Percentiles rank a stretch among this genome's conserved stretches.
These are phyloP conservation scores for Arothron firmamentum DNA, from an alignment of 2,113 vertebrate genomes.

Conservation along the genomic window DNA sequence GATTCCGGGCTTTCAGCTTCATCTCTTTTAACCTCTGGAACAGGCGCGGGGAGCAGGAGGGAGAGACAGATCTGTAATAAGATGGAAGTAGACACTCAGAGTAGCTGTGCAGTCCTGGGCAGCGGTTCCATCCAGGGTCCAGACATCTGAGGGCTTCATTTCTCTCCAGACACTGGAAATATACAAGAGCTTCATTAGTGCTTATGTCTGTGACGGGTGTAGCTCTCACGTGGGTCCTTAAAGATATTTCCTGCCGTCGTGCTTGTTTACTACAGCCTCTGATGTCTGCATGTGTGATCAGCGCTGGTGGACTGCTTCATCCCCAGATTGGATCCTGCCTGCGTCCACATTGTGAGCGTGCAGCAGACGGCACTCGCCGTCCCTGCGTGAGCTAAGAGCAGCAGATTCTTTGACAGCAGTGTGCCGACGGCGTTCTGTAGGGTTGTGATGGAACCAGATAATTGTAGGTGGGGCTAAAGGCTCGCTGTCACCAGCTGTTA, in stretches of 20 bases:
- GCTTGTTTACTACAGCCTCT: constrained; percentile 1
- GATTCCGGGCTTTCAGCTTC: constrained; percentile 15
- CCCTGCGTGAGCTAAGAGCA: constrained; percentile 4
- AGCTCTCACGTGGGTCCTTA: constrained; percentile 15
- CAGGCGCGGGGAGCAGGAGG: constrained; percentile 1
- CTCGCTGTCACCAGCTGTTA: neutral
- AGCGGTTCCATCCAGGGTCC: constrained; percentile 14
- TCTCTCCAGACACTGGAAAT: constrained; percentile 36
- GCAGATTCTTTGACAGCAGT: constrained; percentile 13
- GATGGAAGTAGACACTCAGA: constrained; percentile 18
- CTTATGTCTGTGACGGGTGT: constrained; percentile 1
- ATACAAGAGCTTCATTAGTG: neutral
- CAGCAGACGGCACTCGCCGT: constrained; percentile 3
- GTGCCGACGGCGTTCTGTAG: neutral
- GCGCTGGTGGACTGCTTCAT: constrained; percentile 8
- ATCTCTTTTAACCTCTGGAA: constrained; percentile 32
- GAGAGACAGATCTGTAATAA: constrained; percentile 8
- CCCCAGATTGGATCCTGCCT: constrained; percentile 22
- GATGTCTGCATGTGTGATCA: constrained; percentile 3
- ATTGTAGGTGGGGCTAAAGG: constrained; percentile 4
- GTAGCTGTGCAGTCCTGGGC: neutral
- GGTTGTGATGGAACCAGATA: constrained; percentile 6
- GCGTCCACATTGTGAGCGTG: constrained; percentile 22
- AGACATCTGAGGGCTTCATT: constrained; percentile 33
- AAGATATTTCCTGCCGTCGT: constrained; percentile 25